These are phyloP conservation scores for Psettodes erumei DNA, from an alignment of 2,113 vertebrate genomes.

Conservation along the genomic window DNA sequence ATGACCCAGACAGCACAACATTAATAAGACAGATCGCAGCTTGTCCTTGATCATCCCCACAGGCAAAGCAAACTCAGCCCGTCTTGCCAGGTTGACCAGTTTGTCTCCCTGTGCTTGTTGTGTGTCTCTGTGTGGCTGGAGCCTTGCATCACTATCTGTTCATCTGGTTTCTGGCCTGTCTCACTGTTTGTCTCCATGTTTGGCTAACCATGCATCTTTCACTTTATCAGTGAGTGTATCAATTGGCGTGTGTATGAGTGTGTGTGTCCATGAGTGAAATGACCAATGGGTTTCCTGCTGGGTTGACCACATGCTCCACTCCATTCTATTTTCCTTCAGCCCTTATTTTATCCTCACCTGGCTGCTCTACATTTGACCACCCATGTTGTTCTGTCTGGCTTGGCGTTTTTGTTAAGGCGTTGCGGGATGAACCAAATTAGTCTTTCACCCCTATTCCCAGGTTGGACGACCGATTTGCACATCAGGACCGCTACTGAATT, in stretches of 20 bases:
- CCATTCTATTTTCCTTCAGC: conserved; percentile 38
- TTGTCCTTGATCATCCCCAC: conserved; percentile 47
- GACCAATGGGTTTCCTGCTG: conserved; percentile 66
- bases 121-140: not conserved
- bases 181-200: conserved; percentile 67
- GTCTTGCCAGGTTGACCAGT: conserved; percentile 38
- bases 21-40: conserved; percentile 55
- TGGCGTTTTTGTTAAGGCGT: conserved; percentile 41
- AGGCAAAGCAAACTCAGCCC: conserved; percentile 36
- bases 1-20: conserved; percentile 33
- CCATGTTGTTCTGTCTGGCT: conserved; percentile 65
- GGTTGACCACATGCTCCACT: conserved; percentile 64
- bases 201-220: conserved; percentile 65
- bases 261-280: conserved; percentile 78
- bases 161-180: conserved; percentile 44
- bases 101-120: conserved; percentile 30
- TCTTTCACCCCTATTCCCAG: too few species aligned
- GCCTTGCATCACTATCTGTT: conserved; percentile 35
- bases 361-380: conserved; percentile 70
- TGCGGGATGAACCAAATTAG: too few species aligned
- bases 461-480: too few species aligned
- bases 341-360: conserved; percentile 53
- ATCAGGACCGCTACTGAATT: too few species aligned
- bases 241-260: conserved; percentile 60
- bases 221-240: conserved; percentile 60